These are phyloP conservation scores for Neomorphus geoffroyi DNA, from an alignment of 2,797 vertebrate species.

Conservation along the genomic window DNA sequence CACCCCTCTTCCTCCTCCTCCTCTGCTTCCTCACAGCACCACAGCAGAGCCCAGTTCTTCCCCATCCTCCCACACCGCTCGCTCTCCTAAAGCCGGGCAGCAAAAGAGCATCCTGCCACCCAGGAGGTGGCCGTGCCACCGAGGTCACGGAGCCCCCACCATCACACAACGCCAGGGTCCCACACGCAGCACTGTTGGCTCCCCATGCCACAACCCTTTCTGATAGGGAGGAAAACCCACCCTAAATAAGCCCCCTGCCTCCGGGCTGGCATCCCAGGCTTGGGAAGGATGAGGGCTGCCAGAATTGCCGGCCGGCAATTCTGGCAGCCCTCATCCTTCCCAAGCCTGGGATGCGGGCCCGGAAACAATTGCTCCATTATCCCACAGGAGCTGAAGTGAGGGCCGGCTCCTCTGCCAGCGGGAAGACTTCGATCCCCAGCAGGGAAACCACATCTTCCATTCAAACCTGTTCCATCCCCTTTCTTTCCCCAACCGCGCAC, in stretches of 20 bases:
- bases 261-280: neutral
- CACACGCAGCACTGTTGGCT: neutral
- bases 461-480: slow-evolving; percentile 4
- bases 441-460: neutral
- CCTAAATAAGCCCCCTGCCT: neutral
- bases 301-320: neutral
- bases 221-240: neutral
- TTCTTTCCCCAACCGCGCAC: neutral
- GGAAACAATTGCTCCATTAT: slow-evolving; percentile 67
- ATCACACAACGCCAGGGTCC: neutral
- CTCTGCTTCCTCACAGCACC: neutral
- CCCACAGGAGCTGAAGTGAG: neutral
- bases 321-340: neutral
- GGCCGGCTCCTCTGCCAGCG: neutral
- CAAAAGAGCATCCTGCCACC: neutral
- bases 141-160: neutral
- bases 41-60: neutral
- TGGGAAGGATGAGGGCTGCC: neutral
- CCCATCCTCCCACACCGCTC: neutral
- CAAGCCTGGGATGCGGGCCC: slow-evolving; percentile 30
- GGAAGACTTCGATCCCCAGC: neutral
- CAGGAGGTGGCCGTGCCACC: neutral
- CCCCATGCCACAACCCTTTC: neutral
- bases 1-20: neutral
- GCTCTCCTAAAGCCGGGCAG: neutral